phyloP scores from a whole-genome alignment of 2,113 vertebrate genomes.

The Oryzias curvinotus region DNA sequence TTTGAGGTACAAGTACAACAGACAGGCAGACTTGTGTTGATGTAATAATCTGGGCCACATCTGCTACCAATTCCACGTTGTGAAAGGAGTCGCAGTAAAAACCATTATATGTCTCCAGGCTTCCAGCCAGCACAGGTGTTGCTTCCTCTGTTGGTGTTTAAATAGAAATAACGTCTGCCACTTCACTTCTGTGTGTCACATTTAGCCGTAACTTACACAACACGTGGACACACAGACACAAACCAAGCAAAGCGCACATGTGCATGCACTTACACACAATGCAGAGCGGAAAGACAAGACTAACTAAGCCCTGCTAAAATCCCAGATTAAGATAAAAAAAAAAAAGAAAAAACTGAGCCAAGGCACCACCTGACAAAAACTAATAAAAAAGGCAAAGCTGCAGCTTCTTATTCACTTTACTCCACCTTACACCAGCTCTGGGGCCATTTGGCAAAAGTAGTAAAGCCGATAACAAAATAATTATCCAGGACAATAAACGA shows the following conservation, averaged over 20 bases:
- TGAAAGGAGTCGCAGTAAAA: constrained; percentile 31
- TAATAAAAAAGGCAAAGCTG: constrained; percentile 13
- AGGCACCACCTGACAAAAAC: constrained; percentile 43
- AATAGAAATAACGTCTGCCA: constrained; percentile 46
- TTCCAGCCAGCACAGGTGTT: constrained; percentile 59
- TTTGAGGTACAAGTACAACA: neutral
- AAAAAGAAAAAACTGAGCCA: constrained; percentile 37
- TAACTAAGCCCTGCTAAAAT: constrained; percentile 42
- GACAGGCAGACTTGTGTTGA: constrained; percentile 8
- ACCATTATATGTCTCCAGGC: constrained; percentile 38
- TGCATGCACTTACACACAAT: neutral
- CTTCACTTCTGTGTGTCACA: constrained; percentile 36
- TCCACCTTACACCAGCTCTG: constrained; percentile 45
- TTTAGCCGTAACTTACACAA: constrained; percentile 2
- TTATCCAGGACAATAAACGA: constrained; percentile 69
- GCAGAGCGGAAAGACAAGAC: constrained; percentile 2
- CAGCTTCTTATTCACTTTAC: constrained; percentile 47
- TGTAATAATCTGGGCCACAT: constrained; percentile 49
- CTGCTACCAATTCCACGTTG: constrained; percentile 31
- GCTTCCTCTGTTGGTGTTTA: constrained; percentile 44
- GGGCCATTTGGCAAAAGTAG: constrained; percentile 56
- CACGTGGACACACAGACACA: neutral
- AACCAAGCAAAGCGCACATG: constrained; percentile 8
- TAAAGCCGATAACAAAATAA: constrained; percentile 68
- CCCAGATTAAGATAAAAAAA: constrained; percentile 47